These are phyloP conservation scores for Cosmia pyralina DNA, from an alignment of 2,888 invertebrate species.

Conservation along the genomic window DNA sequence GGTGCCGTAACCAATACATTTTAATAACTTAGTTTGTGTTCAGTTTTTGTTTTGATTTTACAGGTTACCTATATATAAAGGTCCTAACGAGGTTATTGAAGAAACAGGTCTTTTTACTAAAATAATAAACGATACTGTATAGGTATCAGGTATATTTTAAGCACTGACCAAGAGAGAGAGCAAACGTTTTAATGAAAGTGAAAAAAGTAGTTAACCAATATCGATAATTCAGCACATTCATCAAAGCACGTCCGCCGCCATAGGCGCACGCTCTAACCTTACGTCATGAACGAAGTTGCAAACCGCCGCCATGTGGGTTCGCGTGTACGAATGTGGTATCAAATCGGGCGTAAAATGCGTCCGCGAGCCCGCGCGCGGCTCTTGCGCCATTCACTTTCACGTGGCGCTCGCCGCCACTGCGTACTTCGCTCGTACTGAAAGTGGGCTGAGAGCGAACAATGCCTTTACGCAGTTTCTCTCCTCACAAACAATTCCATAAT, in stretches of 20 bases:
- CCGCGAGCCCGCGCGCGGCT: conserved; percentile 74
- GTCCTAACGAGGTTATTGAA: not conserved
- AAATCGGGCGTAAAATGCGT: conserved; percentile 84
- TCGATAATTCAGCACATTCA: conserved; percentile 62
- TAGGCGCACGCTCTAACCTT: conserved; percentile 58
- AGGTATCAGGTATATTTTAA: not conserved
- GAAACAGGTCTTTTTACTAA: not conserved
- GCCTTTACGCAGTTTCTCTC: conserved; percentile 84
- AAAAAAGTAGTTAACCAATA: conserved; percentile 36
- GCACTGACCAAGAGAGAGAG: conserved; percentile 1
- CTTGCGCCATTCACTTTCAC: conserved; percentile 89
- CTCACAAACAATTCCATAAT: conserved; percentile 82
- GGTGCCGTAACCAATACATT: too few relatives aligned
- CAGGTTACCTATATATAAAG: not conserved
- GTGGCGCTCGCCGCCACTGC: conserved; percentile 71
- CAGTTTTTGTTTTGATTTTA: not conserved
- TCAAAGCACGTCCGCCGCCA: conserved; percentile 63
- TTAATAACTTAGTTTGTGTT: conserved; percentile 2
- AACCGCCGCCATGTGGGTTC: conserved; percentile 73
- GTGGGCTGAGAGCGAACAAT: conserved; percentile 86
- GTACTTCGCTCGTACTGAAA: conserved; percentile 80
- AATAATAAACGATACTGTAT: not conserved
- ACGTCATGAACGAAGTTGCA: conserved; percentile 71
- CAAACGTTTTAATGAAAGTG: conserved; percentile 49
- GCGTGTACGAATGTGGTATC: conserved; percentile 81